Conservation (phyloP, 2,113 vertebrate species). For the Fregetta grallaria region DNA sequence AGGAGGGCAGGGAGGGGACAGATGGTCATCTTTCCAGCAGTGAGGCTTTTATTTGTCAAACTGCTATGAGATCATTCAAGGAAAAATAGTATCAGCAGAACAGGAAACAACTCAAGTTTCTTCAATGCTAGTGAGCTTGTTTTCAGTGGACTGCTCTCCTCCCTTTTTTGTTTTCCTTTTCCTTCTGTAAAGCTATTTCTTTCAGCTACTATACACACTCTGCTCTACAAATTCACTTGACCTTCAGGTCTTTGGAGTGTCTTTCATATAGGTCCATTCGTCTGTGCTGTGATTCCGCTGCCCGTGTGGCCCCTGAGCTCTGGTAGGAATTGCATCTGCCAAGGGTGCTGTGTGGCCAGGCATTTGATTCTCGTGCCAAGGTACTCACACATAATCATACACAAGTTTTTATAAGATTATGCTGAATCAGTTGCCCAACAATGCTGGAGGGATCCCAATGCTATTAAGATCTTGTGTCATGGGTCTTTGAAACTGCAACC, state of each 20-base stretch:
- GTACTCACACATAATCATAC: background rate
- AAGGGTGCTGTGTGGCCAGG: background rate
- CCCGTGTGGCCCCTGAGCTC: background rate
- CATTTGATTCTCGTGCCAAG: background rate
- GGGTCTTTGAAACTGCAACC: background rate
- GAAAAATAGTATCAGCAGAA: background rate
- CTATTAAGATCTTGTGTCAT: background rate
- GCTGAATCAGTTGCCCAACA: constrained; percentile 10
- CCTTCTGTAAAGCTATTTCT: background rate
- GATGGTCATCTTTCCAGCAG: background rate
- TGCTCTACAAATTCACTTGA: background rate
- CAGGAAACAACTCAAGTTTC: background rate
- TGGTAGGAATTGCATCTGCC: background rate
- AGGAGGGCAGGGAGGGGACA: background rate
- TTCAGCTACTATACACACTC: background rate
- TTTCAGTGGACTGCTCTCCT: background rate
- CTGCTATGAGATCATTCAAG: background rate
- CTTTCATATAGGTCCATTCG: background rate
- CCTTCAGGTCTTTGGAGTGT: background rate
- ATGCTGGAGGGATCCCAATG: constrained; percentile 16
- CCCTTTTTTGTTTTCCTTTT: background rate
- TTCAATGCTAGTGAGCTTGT: background rate
- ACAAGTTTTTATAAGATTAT: background rate
- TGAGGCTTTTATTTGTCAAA: background rate
- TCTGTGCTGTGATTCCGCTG: background rate